Conservation (phyloP, 2,113 vertebrate species). For the Chrysochloris asiatica region DNA sequence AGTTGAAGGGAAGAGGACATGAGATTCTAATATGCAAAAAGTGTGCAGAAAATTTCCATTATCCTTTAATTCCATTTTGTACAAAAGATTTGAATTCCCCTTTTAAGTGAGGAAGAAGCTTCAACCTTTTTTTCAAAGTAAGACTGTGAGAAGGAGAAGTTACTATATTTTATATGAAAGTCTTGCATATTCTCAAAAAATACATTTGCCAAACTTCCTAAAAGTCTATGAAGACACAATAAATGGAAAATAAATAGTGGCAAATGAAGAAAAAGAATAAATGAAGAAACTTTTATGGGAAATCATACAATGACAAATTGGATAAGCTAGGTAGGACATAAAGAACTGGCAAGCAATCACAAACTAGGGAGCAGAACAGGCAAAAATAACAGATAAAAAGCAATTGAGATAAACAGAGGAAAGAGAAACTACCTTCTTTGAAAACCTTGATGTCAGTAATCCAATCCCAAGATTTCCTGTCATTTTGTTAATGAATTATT, state of each 20-base stretch:
- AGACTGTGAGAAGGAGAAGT: neutral
- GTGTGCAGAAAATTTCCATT: too few relatives aligned
- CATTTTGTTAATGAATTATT: constrained; percentile 10
- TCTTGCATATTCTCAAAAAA: neutral
- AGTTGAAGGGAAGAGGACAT: neutral
- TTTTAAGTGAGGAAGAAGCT: neutral
- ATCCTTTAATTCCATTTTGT: too few relatives aligned
- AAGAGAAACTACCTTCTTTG: neutral
- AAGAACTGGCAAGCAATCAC: neutral
- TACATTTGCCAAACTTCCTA: neutral
- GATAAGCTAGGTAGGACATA: neutral
- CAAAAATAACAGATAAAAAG: neutral
- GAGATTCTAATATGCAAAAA: too few relatives aligned
- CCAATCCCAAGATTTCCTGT: neutral
- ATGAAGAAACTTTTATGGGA: neutral
- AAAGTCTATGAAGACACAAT: constrained; percentile 24
- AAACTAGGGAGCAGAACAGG: neutral
- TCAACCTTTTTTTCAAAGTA: neutral
- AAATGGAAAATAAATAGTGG: constrained; percentile 43
- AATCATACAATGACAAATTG: constrained; percentile 32
- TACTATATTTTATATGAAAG: neutral
- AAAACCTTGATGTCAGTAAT: neutral
- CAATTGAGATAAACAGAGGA: neutral
- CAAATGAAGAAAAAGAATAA: constrained; percentile 43
- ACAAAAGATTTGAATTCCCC: too few relatives aligned